Evolutionary conservation across 2,888 invertebrate species (phyloP), one percentile per base, ranked within the genome.

Genomic region (Lasioglossum oenotherae): DNA sequence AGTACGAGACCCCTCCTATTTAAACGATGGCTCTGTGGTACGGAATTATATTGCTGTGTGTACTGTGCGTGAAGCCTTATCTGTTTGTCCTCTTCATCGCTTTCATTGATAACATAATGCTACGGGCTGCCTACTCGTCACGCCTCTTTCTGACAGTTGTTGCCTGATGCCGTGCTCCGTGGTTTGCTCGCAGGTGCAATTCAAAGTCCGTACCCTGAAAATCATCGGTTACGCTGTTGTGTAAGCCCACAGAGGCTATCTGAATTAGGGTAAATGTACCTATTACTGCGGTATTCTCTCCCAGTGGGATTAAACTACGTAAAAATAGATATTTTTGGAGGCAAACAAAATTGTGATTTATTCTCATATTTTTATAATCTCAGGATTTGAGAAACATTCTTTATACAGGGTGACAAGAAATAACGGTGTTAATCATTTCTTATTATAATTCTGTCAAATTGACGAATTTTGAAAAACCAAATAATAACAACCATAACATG

Each of bases 81-180:
- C 64, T 64, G 64, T 64, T 64, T 64, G 64, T 64, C 64, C 64
- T 31, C 64, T 64, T 64, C 64, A 64, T 64, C 64, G 31, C 64
- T 27, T 64, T 64, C 64, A 64, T 64, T 64, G 64, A 64, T 64
- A 64, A 64, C 31, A 16, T 64, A 64, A 64, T 64, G 31, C 64
- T 64, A 64, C 64, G 16, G 31, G 16, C 31, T 64, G 64, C 16
- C 64, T 31, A 64, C 64, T 64, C 64, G 64, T 64, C 64, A 64
- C 64, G 64, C 64, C 64, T 31, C 31, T 64, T 64, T 64, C 16
- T 31, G 31, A 31, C 64, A 16, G 64, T 64, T 27, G 64, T 31
- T 64, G 64, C 31, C 64, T 1, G 31, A 64, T 64, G 31, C 64
- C 64, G 64, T 64, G 64, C 64, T 64, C 31, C 27, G 16, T 31